Base-by-base conservation (phyloP, 2,888 invertebrate species). In the Baronia brevicornis region DNA sequence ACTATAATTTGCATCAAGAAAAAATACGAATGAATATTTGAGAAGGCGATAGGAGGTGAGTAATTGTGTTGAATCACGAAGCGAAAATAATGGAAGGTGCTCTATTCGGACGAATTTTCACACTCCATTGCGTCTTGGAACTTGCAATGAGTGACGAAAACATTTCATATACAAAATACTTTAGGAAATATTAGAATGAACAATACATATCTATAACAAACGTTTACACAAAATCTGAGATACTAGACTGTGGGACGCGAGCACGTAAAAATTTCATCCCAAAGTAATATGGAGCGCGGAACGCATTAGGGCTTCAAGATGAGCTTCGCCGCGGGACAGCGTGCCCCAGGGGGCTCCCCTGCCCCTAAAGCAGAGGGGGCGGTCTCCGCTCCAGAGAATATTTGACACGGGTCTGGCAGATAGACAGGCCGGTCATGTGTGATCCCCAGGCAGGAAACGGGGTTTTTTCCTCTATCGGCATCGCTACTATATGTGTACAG, bases 331-430 rank as follows among this genome's bases (percentile, higher is more conserved):
- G 75, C 84, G 80, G 84, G 84, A 80, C 79, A 68, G 73, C 75
- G 53, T 56, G 73, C 74, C 79, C 80, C 80, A 66, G 75, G 82
- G 78, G 77, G 73, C 66, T 60, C 55, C 65, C 66, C 64, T 59
- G 55, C 54, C 65, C 63, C 68, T 64, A 54, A 54, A 60, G 58
- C 57, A 59, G 63, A 54, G 56, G 71, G 71, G 78, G 77, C 70
- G 73, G 77, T 69, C 77, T 79, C 73, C 84, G 84, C 84, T 84
- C 75, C 77, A 82, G 80, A 82, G 84, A 77, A 82, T 84, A 84
- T 84, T 84, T 84, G 84, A 84, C 82, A 84, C 77, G 84, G 84
- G 84, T 84, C 82, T 80, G 84, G 84, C 84, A 82, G 84, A 84
- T 82, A 82, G 84, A 84, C 84, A 82, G 79, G 68, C 77, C 80